Conservation (phyloP, 1,140 invertebrate species). For the Pseudoatta argentina region DNA sequence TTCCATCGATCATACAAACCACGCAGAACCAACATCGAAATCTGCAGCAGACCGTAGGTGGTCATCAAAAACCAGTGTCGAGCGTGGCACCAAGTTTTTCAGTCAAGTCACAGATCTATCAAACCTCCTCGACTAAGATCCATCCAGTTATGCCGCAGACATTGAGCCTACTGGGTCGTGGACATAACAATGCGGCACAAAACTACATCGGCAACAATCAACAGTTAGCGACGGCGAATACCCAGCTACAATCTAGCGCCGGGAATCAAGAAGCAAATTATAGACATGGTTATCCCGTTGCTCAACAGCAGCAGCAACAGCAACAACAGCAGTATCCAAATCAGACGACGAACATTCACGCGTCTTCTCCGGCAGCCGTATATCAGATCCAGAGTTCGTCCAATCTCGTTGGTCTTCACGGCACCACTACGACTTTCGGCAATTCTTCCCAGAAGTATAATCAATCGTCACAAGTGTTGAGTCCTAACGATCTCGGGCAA, state of each 20-base stretch:
- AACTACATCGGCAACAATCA: conserved; percentile 73
- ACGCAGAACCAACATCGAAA: conserved; percentile 78
- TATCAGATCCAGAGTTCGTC: conserved; percentile 77
- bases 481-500: conserved; percentile 43
- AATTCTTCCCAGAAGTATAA: conserved; percentile 71
- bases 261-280: conserved; percentile 78
- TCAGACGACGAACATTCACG: conserved; percentile 51
- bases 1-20: conserved; percentile 68
- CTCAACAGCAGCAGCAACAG: conserved; percentile 66
- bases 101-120: conserved; percentile 92
- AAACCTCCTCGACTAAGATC: conserved; percentile 93
- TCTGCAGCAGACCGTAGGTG: conserved; percentile 73
- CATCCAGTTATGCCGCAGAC: conserved; percentile 93
- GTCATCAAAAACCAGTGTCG: conserved; percentile 91
- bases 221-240: conserved; percentile 59
- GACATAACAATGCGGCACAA: conserved; percentile 81
- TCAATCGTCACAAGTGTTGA: conserved; percentile 66
- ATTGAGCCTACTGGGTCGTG: conserved; percentile 86
- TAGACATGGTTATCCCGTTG: conserved; percentile 75
- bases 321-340: conserved; percentile 46
- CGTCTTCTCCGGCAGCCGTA: conserved; percentile 44
- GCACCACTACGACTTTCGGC: conserved; percentile 42
- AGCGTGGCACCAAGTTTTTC: conserved; percentile 92
- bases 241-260: conserved; percentile 52
- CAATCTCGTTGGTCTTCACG: conserved; percentile 61